These are phyloP conservation scores for Papilio xuthus DNA, from an alignment of 1,140 invertebrate species.

Conservation along the genomic window DNA sequence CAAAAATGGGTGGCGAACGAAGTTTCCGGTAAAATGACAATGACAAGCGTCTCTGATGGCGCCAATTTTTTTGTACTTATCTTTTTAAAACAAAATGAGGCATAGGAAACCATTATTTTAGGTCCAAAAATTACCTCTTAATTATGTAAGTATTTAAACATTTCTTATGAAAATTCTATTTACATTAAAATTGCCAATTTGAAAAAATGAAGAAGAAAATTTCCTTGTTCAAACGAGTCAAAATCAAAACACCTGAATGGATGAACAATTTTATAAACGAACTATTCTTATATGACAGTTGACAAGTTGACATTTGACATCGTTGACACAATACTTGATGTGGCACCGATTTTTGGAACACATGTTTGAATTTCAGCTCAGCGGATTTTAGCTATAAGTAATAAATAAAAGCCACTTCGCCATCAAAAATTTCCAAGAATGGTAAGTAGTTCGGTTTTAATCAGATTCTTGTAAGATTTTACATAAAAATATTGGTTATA, in stretches of 20 bases:
- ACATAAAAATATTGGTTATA: background rate
- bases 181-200: background rate
- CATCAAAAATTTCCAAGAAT: background rate
- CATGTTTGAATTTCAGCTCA: slow-evolving; percentile 10
- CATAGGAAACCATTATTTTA: background rate
- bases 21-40: slow-evolving; percentile 73
- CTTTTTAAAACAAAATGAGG: slow-evolving; percentile 38
- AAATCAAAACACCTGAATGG: background rate
- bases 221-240: background rate
- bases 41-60: slow-evolving; percentile 60
- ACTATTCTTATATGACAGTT: background rate
- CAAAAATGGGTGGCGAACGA: slow-evolving; percentile 59
- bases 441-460: background rate
- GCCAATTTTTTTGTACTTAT: slow-evolving; percentile 59
- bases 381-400: background rate
- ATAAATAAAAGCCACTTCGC: background rate
- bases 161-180: no score
- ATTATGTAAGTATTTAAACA: background rate
- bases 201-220: background rate
- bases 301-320: background rate
- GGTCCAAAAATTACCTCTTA: background rate
- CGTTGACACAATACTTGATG: background rate
- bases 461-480: background rate
- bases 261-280: background rate
- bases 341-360: background rate